Conservation (phyloP, 2,888 invertebrate species). For the Thecocarcelia acutangulata region DNA sequence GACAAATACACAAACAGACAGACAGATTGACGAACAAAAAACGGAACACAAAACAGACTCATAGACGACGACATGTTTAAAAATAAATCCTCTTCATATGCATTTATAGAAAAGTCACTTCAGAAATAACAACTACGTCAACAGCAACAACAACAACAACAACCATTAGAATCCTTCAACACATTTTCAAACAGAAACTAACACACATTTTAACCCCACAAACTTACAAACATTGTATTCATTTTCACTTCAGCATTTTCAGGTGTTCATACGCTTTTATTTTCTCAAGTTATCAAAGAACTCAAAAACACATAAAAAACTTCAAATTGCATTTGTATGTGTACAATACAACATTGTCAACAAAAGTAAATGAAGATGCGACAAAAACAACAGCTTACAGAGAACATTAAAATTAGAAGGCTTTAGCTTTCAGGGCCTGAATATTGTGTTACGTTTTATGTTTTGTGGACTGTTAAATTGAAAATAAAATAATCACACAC, state of each 20-base stretch:
- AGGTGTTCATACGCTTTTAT: conserved; percentile 61
- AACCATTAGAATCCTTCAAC: conserved; percentile 65
- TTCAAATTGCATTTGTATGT: background rate
- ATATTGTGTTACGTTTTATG: no score
- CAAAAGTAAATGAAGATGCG: conserved; percentile 24
- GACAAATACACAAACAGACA: conserved; percentile 11
- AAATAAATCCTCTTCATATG: conserved; percentile 64
- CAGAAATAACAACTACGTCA: conserved; percentile 48
- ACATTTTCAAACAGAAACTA: conserved; percentile 21
- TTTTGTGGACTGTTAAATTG: no score
- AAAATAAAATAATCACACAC: no score
- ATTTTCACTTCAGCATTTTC: conserved; percentile 38
- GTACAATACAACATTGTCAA: conserved; percentile 26
- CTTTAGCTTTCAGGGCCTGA: no score
- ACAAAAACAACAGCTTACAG: background rate
- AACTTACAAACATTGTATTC: background rate
- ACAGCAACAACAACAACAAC: conserved; percentile 35
- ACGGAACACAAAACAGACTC: conserved; percentile 25
- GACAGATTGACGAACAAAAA: conserved; percentile 27
- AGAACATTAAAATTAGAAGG: background rate
- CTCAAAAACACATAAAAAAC: conserved; percentile 14
- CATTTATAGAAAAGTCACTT: conserved; percentile 63
- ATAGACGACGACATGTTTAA: conserved; percentile 47
- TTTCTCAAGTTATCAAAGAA: conserved; percentile 54
- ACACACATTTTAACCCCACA: background rate